A percentile compares a stretch with the other conserved stretches of the same genome.
These are phyloP conservation scores for Isichthys henryi DNA, from an alignment of 2,113 vertebrate species.

Conservation along the genomic window DNA sequence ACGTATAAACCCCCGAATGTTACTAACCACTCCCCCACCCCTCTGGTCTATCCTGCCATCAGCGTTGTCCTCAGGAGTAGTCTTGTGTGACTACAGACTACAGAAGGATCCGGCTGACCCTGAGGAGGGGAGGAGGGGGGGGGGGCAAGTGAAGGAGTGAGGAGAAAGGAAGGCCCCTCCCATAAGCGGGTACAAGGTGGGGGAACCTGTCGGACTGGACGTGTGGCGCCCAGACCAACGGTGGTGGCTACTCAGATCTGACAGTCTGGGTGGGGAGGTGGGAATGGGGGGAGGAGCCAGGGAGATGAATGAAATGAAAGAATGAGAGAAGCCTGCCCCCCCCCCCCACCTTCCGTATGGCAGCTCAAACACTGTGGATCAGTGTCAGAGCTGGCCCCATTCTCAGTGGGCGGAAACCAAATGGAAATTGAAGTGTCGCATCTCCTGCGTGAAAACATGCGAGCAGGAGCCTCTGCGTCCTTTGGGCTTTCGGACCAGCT, in stretches of 20 bases:
- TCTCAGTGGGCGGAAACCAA: neutral
- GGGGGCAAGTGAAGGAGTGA: neutral
- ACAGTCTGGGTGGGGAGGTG: neutral
- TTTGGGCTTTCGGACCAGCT: neutral
- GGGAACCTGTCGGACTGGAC: neutral
- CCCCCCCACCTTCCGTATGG: neutral
- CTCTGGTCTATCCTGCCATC: neutral
- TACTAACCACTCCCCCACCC: neutral
- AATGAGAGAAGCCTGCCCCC: neutral
- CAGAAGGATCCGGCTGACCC: neutral
- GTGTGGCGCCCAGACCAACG: neutral
- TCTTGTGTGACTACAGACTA: neutral
- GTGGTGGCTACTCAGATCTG: neutral
- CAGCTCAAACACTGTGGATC: neutral
- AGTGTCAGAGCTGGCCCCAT: neutral
- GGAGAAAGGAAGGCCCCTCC: neutral
- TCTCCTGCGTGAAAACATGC: neutral
- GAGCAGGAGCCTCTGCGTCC: neutral
- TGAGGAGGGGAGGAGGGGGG: neutral
- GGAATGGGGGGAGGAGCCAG: neutral
- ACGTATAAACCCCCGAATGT: neutral
- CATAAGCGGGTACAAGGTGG: neutral
- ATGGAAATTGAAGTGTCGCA: neutral
- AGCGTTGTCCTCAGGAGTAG: neutral
- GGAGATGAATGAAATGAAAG: neutral